These are phyloP conservation scores for Lepidurus couesii DNA, from an alignment of 1,140 invertebrate genomes.

Conservation along the genomic window DNA sequence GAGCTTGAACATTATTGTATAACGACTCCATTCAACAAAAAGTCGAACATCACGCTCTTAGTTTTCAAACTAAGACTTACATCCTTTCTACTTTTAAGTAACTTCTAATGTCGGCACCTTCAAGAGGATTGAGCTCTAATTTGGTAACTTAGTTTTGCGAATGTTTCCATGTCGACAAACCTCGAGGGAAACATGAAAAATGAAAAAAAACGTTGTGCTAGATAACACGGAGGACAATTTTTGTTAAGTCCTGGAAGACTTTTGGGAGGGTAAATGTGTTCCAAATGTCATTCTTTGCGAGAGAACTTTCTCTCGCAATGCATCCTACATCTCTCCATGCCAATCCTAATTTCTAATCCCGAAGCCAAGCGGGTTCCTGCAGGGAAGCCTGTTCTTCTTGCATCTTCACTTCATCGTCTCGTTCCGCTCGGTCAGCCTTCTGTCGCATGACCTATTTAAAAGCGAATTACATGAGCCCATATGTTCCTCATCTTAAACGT, in stretches of 20 bases:
- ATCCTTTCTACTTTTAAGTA: too few relatives aligned
- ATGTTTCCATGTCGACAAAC: too few relatives aligned
- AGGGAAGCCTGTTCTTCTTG: not conserved
- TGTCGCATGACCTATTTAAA: slow-evolving; percentile 7
- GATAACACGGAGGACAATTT: not conserved
- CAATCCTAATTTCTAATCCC: slow-evolving; percentile 9
- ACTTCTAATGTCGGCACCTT: too few relatives aligned
- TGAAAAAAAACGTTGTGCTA: not conserved
- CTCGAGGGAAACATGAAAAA: too few relatives aligned
- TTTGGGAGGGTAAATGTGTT: not conserved
- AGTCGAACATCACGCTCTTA: too few relatives aligned
- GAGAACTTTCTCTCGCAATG: slow-evolving; percentile 1
- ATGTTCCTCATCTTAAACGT: not conserved
- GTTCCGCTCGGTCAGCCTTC: slow-evolving; percentile 13
- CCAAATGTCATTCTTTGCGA: not conserved
- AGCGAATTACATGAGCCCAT: not conserved
- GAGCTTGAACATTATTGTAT: too few relatives aligned
- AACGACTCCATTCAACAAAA: too few relatives aligned
- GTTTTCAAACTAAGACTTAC: too few relatives aligned
- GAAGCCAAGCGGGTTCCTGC: not conserved
- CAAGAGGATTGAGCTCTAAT: too few relatives aligned
- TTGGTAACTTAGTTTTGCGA: too few relatives aligned
- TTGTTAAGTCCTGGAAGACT: not conserved
- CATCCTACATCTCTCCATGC: slow-evolving; percentile 17
- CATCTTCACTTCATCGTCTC: not conserved